phyloP scores from a whole-genome alignment of 1,140 invertebrate species.

The Drosophila sturtevanti region DNA sequence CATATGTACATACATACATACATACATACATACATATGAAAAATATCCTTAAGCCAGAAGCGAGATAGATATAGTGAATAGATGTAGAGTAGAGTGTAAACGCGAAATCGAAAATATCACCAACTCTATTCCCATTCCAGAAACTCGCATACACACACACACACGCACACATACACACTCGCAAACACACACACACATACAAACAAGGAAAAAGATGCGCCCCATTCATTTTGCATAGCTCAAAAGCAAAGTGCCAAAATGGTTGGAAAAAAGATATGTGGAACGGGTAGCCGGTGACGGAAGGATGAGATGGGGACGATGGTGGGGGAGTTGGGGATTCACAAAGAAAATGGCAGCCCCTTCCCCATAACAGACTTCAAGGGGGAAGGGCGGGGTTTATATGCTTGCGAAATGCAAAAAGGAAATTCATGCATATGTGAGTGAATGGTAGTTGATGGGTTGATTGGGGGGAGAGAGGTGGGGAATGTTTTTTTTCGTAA shows the following conservation, averaged over 20 bases:
- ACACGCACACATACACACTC: neutral
- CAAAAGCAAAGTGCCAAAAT: conserved; percentile 71
- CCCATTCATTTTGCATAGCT: conserved; percentile 60
- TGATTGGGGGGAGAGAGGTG: neutral
- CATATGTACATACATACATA: conserved; percentile 2
- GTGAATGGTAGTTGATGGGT: neutral
- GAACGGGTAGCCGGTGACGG: neutral
- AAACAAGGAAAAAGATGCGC: conserved; percentile 28
- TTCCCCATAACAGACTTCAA: too few relatives aligned
- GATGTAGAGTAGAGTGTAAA: conserved; percentile 40
- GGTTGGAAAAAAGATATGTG: conserved; percentile 23
- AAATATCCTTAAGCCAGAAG: conserved; percentile 68
- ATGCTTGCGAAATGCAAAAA: conserved; percentile 65
- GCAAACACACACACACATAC: conserved; percentile 2
- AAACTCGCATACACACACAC: neutral
- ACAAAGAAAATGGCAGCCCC: too few relatives aligned
- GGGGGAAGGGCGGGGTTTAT: too few relatives aligned
- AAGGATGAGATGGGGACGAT: neutral
- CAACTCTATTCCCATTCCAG: neutral
- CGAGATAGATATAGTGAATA: conserved; percentile 1
- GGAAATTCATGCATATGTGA: conserved; percentile 79
- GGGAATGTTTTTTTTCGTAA: too few relatives aligned
- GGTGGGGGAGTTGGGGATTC: neutral
- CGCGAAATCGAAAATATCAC: conserved; percentile 75
- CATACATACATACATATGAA: too few relatives aligned